Percentiles rank a stretch among this genome's conserved stretches.
Evolutionary conservation across 2,113 vertebrate genomes (phyloP).

Genomic region (Thunnus thynnus): DNA sequence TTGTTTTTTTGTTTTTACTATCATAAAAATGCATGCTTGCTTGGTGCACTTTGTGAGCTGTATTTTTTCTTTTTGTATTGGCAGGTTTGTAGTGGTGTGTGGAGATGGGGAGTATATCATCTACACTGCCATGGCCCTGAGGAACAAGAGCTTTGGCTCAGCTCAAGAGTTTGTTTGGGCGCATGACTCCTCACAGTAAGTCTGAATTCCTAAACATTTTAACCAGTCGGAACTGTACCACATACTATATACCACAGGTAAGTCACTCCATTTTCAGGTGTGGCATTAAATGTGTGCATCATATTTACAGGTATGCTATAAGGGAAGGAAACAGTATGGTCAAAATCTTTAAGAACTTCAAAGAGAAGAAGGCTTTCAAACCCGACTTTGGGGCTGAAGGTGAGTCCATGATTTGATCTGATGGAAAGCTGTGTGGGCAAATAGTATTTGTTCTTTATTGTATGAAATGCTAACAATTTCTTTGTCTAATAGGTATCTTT

Average conservation of each 20-base stretch:
- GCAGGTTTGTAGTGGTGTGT: constrained; percentile 67
- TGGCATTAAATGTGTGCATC: background rate
- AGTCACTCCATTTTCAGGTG: background rate
- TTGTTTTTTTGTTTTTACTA: no score
- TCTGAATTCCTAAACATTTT: background rate
- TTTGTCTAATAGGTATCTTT: constrained; percentile 87
- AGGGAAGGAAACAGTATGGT: constrained; percentile 93
- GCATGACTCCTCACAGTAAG: constrained; percentile 96
- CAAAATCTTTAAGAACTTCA: constrained; percentile 97
- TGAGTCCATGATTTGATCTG: constrained; percentile 19
- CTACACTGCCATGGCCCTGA: constrained; percentile 95
- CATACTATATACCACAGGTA: background rate
- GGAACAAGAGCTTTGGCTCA: constrained; percentile 97
- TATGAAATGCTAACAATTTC: background rate
- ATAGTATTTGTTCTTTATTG: background rate
- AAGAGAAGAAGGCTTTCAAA: constrained; percentile 95
- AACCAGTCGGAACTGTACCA: background rate
- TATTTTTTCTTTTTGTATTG: background rate
- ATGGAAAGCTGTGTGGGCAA: background rate
- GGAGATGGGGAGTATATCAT: constrained; percentile 96
- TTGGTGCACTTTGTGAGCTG: background rate
- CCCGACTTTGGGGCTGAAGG: constrained; percentile 91
- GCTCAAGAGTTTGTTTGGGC: constrained; percentile 96
- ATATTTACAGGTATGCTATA: constrained; percentile 88
- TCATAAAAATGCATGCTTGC: background rate